These are phyloP conservation scores for Silurus aristotelis DNA, from an alignment of 2,797 vertebrate species.

Conservation along the genomic window DNA sequence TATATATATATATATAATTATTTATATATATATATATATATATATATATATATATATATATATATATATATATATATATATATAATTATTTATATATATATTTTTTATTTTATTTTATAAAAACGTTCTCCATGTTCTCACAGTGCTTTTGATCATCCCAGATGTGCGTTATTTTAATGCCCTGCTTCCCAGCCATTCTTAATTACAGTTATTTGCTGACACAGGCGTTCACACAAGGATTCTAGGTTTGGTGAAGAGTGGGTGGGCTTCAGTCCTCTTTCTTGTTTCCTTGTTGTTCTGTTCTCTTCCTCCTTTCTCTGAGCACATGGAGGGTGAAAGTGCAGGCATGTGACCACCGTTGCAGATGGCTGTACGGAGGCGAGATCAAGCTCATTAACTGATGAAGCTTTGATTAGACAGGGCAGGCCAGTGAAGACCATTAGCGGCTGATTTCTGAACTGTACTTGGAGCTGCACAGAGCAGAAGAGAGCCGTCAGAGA, in stretches of 20 bases:
- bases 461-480: not conserved
- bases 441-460: conserved; percentile 27
- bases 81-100: not conserved
- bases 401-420: conserved; percentile 37
- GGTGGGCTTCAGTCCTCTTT: conserved; percentile 42
- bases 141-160: conserved; percentile 57
- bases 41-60: not conserved
- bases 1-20: not conserved
- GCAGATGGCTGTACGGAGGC: conserved; percentile 12
- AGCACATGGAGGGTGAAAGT: conserved; percentile 46
- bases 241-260: conserved; percentile 10
- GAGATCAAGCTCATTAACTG: conserved; percentile 35
- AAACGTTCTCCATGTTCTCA: conserved; percentile 10
- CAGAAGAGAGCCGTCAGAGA: conserved; percentile 13
- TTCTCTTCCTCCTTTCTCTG: not conserved
- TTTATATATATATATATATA: not conserved
- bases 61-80: too few relatives aligned
- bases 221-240: conserved; percentile 34
- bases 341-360: conserved; percentile 32
- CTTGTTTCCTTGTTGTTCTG: conserved; percentile 5
- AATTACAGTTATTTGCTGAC: conserved; percentile 65
- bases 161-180: conserved; percentile 44
- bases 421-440: conserved; percentile 56
- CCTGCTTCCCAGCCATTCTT: conserved; percentile 34
- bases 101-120: not conserved